Percentiles rank a stretch among this genome's conserved stretches.
phyloP scores from a whole-genome alignment of 2,888 invertebrate species.

The Drosophila mayaguana region DNA sequence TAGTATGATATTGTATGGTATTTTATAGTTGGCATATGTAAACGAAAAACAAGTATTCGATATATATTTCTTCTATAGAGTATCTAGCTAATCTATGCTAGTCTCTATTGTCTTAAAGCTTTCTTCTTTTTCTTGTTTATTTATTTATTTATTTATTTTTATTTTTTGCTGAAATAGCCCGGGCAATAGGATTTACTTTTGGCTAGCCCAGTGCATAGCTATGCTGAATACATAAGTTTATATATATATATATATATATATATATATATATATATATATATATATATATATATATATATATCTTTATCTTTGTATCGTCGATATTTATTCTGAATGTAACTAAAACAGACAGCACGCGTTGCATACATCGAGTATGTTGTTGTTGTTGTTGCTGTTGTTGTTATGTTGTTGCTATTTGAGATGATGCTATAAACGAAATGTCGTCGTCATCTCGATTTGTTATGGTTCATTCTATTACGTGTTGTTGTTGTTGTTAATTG shows the following conservation, averaged over 20 bases:
- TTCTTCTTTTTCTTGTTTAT: conserved; percentile 5
- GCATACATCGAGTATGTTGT: conserved; percentile 28
- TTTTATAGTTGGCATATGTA: too few relatives aligned
- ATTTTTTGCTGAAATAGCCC: conserved; percentile 44
- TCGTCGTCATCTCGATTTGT: conserved; percentile 62
- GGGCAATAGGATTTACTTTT: conserved; percentile 60
- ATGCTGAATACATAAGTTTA: conserved; percentile 22
- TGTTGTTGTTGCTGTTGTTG: conserved; percentile 24
- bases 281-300: conserved; percentile 25
- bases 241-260: conserved; percentile 18
- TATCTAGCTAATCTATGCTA: not conserved
- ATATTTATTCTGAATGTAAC: conserved; percentile 46
- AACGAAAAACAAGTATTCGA: not conserved
- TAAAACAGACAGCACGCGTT: conserved; percentile 62
- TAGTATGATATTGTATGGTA: too few relatives aligned
- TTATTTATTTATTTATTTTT: conserved; percentile 1
- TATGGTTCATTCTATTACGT: conserved; percentile 26
- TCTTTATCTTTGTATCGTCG: conserved; percentile 13
- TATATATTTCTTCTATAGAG: not conserved
- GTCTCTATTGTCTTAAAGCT: not conserved
- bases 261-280: conserved; percentile 10
- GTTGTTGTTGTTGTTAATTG: conserved; percentile 13
- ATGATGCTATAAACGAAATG: conserved; percentile 77
- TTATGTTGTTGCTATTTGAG: conserved; percentile 31
- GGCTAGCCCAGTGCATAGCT: conserved; percentile 39